phyloP scores from a whole-genome alignment of 2,888 invertebrate genomes.

The Melanostoma scalare region DNA sequence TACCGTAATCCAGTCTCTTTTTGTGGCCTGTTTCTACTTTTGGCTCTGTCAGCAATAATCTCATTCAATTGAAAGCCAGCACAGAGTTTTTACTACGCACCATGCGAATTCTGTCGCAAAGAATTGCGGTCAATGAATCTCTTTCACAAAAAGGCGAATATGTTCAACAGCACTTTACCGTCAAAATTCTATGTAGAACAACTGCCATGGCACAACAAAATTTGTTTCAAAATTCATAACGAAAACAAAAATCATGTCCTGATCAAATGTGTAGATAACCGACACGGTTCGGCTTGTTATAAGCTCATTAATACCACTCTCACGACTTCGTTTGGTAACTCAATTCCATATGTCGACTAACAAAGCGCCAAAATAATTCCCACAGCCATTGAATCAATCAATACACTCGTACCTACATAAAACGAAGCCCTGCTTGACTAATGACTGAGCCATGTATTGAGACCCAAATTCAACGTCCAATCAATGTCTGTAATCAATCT shows the following conservation, averaged over 20 bases:
- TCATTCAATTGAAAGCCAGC: no score
- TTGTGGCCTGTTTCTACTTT: no score
- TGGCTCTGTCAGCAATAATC: no score
- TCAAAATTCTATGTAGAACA: constrained; percentile 11
- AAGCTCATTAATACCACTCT: constrained; percentile 57
- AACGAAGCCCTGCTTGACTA: constrained; percentile 16
- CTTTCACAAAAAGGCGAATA: no score
- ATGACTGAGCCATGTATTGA: constrained; percentile 25
- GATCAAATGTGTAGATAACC: constrained; percentile 53
- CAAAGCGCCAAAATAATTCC: constrained; percentile 40
- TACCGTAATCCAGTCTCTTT: no score
- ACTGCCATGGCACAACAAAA: constrained; percentile 37
- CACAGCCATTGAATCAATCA: constrained; percentile 32
- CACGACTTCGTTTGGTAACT: constrained; percentile 57
- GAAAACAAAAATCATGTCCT: constrained; percentile 41
- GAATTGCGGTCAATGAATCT: no score
- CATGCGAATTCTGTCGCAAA: no score
- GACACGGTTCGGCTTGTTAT: background rate
- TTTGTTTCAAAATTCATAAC: constrained; percentile 56
- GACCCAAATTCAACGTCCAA: constrained; percentile 42
- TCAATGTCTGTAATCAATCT: constrained; percentile 58
- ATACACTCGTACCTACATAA: background rate
- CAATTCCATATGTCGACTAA: constrained; percentile 52
- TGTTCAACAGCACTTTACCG: no score
- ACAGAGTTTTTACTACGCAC: no score